phyloP scores from a whole-genome alignment of 2,113 vertebrate species.

The Symphodus melops region DNA sequence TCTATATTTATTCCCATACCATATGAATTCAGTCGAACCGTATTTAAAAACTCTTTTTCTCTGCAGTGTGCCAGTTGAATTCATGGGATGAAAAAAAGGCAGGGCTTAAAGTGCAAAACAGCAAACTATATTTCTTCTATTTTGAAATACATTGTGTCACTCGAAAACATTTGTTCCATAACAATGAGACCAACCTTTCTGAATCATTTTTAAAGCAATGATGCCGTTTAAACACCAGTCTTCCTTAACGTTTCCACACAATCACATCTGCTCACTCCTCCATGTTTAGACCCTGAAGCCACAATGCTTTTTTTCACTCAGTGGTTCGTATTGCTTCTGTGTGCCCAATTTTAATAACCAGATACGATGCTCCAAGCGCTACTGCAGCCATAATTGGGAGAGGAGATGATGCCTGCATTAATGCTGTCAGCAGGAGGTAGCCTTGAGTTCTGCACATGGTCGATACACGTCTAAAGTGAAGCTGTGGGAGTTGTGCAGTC shows the following conservation, averaged over 20 bases:
- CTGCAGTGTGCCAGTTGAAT: slow-evolving; percentile 14
- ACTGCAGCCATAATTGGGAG: slow-evolving; percentile 18
- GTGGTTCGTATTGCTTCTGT: not conserved
- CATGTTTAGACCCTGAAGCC: not conserved
- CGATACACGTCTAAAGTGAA: not conserved
- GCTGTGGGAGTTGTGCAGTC: not conserved
- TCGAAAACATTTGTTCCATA: too few species aligned
- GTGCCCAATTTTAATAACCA: slow-evolving; percentile 9
- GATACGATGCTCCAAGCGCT: slow-evolving; percentile 7
- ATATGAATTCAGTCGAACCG: slow-evolving; percentile 25
- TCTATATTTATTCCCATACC: not conserved
- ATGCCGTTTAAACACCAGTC: not conserved
- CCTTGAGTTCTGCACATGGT: not conserved
- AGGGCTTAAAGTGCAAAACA: too few species aligned
- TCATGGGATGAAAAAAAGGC: not conserved
- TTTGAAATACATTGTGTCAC: too few species aligned
- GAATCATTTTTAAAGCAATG: not conserved
- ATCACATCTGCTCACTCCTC: too few species aligned
- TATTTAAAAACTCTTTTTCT: slow-evolving; percentile 37
- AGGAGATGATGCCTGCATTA: not conserved
- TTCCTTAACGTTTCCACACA: too few species aligned
- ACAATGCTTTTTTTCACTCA: not conserved
- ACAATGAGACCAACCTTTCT: not conserved
- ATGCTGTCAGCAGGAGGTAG: not conserved
- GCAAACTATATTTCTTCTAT: too few species aligned